Percentiles rank a stretch among this genome's conserved stretches.
These are phyloP conservation scores for Zootermopsis nevadensis DNA, from an alignment of 2,888 invertebrate species.

Conservation along the genomic window DNA sequence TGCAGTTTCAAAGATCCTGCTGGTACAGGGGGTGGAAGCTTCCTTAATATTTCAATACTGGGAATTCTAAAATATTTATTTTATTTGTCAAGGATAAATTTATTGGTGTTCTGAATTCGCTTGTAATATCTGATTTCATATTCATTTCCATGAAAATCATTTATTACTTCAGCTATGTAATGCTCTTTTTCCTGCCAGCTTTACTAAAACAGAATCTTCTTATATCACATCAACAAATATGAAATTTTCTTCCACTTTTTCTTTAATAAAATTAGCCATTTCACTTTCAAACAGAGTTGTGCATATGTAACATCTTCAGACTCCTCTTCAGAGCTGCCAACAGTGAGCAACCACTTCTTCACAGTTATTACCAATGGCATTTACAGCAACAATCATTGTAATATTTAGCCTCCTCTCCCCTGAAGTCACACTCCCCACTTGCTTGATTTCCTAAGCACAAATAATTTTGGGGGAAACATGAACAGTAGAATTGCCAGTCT, in stretches of 20 bases:
- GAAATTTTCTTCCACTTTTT: neutral
- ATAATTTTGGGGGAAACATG: constrained; percentile 56
- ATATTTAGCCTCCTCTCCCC: constrained; percentile 54
- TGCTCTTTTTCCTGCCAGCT: neutral
- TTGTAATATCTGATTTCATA: neutral
- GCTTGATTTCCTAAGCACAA: constrained; percentile 56
- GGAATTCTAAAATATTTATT: neutral
- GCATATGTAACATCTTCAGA: neutral
- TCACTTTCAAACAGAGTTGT: neutral
- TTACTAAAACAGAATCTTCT: constrained; percentile 16
- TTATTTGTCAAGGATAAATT: neutral
- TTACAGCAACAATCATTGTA: constrained; percentile 55
- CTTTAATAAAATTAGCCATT: neutral
- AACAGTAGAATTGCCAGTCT: constrained; percentile 52
- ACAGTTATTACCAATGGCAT: constrained; percentile 53
- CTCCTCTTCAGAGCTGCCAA: constrained; percentile 3
- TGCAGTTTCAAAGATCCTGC: neutral
- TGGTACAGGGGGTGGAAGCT: neutral
- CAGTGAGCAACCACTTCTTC: neutral
- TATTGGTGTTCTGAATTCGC: neutral
- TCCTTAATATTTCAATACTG: neutral
- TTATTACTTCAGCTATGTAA: constrained; percentile 3
- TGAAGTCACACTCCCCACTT: constrained; percentile 54
- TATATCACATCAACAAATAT: neutral
- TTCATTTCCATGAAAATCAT: neutral